Percentiles rank a stretch among this genome's conserved stretches.
phyloP scores from a whole-genome alignment of 1,140 invertebrate genomes.

The Pemphigus obesinymphae region DNA sequence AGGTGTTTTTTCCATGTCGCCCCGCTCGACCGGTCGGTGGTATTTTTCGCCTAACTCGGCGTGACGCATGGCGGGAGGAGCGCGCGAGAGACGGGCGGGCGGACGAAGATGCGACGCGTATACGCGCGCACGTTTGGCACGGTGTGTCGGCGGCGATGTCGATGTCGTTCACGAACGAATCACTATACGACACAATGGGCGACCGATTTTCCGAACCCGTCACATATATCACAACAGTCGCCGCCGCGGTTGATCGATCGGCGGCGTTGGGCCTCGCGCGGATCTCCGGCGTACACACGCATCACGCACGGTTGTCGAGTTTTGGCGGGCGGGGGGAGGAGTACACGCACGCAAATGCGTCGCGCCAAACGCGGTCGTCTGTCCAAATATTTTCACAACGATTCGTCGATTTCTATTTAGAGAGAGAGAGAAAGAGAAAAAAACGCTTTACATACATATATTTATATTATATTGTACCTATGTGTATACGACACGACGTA shows the following conservation, averaged over 20 bases:
- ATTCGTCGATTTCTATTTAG: neutral
- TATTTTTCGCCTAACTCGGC: neutral
- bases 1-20: neutral
- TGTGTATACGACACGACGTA: neutral
- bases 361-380: neutral
- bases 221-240: neutral
- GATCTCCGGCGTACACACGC: neutral
- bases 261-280: neutral
- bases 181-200: neutral
- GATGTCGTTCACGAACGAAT: neutral
- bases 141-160: no score
- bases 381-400: constrained; percentile 30
- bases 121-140: neutral
- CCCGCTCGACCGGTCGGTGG: no score
- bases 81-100: neutral
- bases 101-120: neutral
- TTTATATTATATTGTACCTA: neutral
- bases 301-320: neutral
- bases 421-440: no score
- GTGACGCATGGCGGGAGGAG: neutral
- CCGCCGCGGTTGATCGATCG: neutral
- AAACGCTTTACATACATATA: neutral
- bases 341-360: neutral
- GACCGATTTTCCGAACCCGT: constrained; percentile 27
- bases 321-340: neutral